Percentiles rank a stretch among this genome's conserved stretches.
phyloP scores from a whole-genome alignment of 2,888 invertebrate species.

The Cerastis leucographa region DNA sequence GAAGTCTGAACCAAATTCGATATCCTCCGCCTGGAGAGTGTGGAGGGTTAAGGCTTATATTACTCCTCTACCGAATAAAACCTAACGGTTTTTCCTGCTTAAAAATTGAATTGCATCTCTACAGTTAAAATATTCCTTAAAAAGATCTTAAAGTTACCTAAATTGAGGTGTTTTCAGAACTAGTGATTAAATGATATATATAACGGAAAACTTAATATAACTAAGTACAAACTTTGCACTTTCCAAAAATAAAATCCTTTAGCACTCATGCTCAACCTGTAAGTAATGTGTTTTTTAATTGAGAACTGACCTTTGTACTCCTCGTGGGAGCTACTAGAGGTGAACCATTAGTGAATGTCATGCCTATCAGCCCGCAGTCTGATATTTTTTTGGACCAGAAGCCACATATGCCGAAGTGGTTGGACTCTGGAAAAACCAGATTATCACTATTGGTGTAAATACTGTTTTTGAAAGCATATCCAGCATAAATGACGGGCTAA shows the following conservation, averaged over 20 bases:
- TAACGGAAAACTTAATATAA: background rate
- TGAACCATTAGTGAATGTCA: slow-evolving; percentile 25
- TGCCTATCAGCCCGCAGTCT: slow-evolving; percentile 18
- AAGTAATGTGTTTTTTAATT: background rate
- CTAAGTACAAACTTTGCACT: background rate
- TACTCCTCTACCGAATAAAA: background rate
- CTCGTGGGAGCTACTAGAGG: slow-evolving; percentile 43
- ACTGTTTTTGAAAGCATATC: background rate
- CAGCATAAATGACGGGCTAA: background rate
- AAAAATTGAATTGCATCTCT: background rate
- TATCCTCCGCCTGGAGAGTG: too few relatives aligned
- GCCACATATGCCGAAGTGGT: slow-evolving; percentile 35
- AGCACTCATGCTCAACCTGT: too few relatives aligned
- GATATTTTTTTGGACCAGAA: slow-evolving; percentile 34
- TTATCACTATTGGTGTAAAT: background rate
- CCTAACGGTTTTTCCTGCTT: background rate
- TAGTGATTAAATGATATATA: background rate
- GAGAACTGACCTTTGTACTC: slow-evolving; percentile 28
- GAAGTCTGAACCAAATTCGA: background rate
- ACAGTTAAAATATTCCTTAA: background rate
- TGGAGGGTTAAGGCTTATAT: background rate
- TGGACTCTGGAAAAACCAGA: slow-evolving; percentile 20
- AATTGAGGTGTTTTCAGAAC: background rate
- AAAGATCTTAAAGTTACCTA: background rate
- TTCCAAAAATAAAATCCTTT: background rate